Evolutionary conservation across 2,797 vertebrate species (phyloP).

Genomic region (Yasuhikotakia modesta): DNA sequence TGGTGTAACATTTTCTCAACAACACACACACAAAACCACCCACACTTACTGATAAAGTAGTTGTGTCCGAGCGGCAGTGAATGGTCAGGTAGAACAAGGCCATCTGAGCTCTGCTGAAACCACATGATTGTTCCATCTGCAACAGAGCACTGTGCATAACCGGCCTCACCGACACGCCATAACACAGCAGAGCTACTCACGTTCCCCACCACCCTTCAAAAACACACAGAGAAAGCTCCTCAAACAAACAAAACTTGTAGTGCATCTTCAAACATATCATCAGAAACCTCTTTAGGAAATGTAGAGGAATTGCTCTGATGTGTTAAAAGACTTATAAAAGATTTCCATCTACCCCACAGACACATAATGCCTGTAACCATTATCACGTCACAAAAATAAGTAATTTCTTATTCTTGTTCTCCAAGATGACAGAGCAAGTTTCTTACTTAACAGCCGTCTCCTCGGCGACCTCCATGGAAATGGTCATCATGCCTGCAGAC

Average conservation of each 20-base stretch:
- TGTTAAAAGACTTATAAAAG: not conserved
- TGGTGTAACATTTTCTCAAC: not conserved
- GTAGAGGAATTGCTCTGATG: too few species aligned
- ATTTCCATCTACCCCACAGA: not conserved
- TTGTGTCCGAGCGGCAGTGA: conserved; percentile 87
- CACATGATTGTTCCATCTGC: conserved; percentile 85
- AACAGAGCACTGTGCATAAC: conserved; percentile 88
- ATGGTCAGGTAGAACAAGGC: conserved; percentile 88
- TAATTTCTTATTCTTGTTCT: not conserved
- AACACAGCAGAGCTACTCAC: conserved; percentile 84
- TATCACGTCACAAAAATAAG: too few species aligned
- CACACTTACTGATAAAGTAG: conserved; percentile 92
- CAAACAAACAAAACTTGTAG: not conserved
- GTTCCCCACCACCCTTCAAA: conserved; percentile 75
- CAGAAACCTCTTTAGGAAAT: too few species aligned
- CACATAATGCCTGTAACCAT: not conserved
- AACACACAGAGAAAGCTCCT: not conserved
- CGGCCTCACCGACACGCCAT: conserved; percentile 87
- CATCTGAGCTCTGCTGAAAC: conserved; percentile 86
- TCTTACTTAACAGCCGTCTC: conserved; percentile 95
- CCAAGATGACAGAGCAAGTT: not conserved
- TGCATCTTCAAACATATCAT: not conserved
- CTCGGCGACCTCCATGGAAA: conserved; percentile 90
- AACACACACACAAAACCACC: not conserved
- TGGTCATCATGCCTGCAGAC: conserved; percentile 85